phyloP scores from a whole-genome alignment of 1,140 invertebrate genomes.

The Wiebesia pumilae region DNA sequence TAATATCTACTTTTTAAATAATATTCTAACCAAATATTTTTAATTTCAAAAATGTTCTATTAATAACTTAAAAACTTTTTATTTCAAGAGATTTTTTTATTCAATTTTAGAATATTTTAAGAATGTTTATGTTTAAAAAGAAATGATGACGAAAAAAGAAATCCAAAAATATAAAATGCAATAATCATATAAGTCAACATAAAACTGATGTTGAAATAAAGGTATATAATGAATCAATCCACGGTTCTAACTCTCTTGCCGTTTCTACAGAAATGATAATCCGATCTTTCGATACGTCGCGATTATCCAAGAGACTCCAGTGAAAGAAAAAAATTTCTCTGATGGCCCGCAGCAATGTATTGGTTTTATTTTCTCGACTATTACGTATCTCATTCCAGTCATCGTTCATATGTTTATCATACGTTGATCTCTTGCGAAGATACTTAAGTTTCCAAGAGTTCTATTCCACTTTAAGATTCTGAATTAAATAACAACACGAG shows the following conservation, averaged over 20 bases:
- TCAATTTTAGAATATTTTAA: too few species aligned
- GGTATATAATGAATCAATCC: not conserved
- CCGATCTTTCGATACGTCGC: not conserved
- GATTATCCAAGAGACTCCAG: not conserved
- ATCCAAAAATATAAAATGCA: not conserved
- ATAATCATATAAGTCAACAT: not conserved
- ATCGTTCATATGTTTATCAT: constrained; percentile 10
- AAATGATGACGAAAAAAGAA: not conserved
- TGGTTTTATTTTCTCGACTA: constrained; percentile 3
- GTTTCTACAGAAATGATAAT: not conserved
- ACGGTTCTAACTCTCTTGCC: not conserved
- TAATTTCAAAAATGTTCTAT: too few species aligned
- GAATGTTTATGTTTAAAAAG: too few species aligned
- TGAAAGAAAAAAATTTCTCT: not conserved
- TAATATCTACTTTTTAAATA: too few species aligned
- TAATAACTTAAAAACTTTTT: too few species aligned
- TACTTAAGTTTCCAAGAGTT: not conserved
- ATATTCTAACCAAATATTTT: too few species aligned
- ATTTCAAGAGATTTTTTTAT: too few species aligned
- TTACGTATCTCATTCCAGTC: not conserved
- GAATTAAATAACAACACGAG: not conserved
- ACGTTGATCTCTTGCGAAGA: not conserved
- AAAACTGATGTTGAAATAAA: not conserved
- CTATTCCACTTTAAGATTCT: not conserved
- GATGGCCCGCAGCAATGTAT: not conserved